A percentile compares a stretch with the other conserved stretches of the same genome.
These are phyloP conservation scores for Acyrthosiphon pisum DNA, from an alignment of 1,140 invertebrate genomes.

Conservation along the genomic window DNA sequence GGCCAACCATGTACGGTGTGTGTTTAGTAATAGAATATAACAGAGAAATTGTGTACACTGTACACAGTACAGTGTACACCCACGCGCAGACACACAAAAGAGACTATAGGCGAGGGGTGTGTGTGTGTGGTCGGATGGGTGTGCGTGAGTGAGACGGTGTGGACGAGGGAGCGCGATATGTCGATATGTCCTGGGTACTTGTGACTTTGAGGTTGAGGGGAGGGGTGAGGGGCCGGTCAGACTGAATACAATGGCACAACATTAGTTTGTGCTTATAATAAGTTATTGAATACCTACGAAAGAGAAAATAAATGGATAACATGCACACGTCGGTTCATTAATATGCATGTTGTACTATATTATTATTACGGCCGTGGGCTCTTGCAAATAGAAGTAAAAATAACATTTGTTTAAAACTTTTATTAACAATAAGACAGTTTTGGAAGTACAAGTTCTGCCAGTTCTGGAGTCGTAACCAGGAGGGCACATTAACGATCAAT, in stretches of 20 bases:
- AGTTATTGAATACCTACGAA: background rate
- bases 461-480: background rate
- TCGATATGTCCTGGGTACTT: too few species aligned
- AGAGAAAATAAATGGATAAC: background rate
- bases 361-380: background rate
- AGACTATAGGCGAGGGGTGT: background rate
- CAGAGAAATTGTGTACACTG: background rate
- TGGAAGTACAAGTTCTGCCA: background rate
- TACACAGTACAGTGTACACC: background rate
- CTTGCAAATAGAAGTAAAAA: background rate
- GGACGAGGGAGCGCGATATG: too few species aligned
- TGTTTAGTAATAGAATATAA: background rate
- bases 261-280: background rate
- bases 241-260: slow-evolving; percentile 4
- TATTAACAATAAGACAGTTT: too few species aligned
- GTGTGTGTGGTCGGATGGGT: background rate
- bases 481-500: background rate
- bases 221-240: background rate
- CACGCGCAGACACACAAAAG: background rate
- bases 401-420: background rate
- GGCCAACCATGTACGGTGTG: background rate
- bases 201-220: background rate
- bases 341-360: background rate
- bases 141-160: background rate
- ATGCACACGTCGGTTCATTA: background rate